Base-by-base conservation (phyloP, 1,140 invertebrate genomes). In the Drosophila kikkawai region DNA sequence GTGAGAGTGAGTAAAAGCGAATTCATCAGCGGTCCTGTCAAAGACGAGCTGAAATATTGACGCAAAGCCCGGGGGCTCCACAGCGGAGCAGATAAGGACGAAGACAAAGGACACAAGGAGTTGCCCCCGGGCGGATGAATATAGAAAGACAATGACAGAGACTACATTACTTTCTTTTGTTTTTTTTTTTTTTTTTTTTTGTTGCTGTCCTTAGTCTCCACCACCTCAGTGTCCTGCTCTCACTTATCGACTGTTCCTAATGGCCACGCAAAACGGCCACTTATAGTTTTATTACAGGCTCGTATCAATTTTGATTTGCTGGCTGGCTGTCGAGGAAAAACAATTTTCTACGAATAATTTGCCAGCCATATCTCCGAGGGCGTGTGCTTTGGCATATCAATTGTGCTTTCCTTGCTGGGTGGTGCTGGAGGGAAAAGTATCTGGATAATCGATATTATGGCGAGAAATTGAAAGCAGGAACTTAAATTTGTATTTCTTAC, bases 271-370 rank as follows among this genome's bases (percentile, higher is more conserved):
- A 84, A 87, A 85, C 75, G 63, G 83, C 82, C 85, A 88, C 85
- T 90, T 88, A 88, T 88, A 85, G 87, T 88, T 85, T 90, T 81
- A 79, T 87, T 69, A 88, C 76, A 50, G 79, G 41, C 64, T 44
- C 73, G 60, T 74, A 88, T 87, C 83, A 75, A 84, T 80, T 80
- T 75, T 84, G 84, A 88, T 88, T 85, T 81, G 83, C 77, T 67
- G 76, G 57, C 37, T 55, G 61, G 53, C 61, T 42, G 61, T 32
- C 51, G 34, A 32, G 71, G 57, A 71, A 82, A 87, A 80, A 90
- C 80, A 87, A 84, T 87, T 88, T 87, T 53, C 65, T 36, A 29
- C 50, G 56, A 37, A 74, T 66, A 86, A 79, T 83, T 80, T 80
- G 77, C 60, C 64, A 60, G 42, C 56, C 41, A 80, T 76, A 80